Percentiles rank a stretch among this genome's conserved stretches.
Evolutionary conservation across 2,888 invertebrate species (phyloP).

Genomic region (Xestobium rufovillosum): DNA sequence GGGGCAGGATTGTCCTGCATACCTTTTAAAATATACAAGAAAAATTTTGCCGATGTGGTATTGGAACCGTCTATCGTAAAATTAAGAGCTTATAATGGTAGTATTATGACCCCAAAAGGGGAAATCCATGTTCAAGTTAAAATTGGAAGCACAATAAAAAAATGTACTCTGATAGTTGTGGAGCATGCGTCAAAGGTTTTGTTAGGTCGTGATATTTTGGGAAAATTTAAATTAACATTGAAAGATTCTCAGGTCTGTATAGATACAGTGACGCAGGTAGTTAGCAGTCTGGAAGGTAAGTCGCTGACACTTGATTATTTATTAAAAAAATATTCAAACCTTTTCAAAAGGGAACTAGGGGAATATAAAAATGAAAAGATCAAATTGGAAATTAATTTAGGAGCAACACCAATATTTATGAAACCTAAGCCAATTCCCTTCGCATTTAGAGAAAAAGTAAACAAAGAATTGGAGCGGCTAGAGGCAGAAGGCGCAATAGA

Average conservation of each 20-base stretch:
- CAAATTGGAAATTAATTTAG: constrained; percentile 2
- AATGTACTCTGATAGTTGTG: background rate
- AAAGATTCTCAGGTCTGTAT: too few relatives aligned
- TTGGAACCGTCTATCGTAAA: background rate
- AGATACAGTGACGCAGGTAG: too few relatives aligned
- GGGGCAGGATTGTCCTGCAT: constrained; percentile 2
- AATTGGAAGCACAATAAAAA: background rate
- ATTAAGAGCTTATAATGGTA: too few relatives aligned
- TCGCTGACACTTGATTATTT: too few relatives aligned
- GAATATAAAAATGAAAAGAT: background rate
- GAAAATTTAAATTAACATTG: background rate
- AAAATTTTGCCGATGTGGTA: background rate
- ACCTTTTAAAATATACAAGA: background rate
- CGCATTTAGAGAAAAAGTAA: constrained; percentile 3
- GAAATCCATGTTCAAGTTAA: background rate
- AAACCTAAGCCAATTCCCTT: background rate
- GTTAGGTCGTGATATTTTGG: background rate
- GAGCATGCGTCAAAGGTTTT: background rate
- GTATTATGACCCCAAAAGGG: background rate
- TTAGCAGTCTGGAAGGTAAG: too few relatives aligned
- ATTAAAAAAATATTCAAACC: too few relatives aligned
- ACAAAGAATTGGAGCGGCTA: background rate
- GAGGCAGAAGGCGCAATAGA: background rate
- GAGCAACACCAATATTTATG: constrained; percentile 2
- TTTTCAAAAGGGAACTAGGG: constrained; percentile 6